phyloP scores from a whole-genome alignment of 2,888 invertebrate genomes.

The Ditula angustiorana region DNA sequence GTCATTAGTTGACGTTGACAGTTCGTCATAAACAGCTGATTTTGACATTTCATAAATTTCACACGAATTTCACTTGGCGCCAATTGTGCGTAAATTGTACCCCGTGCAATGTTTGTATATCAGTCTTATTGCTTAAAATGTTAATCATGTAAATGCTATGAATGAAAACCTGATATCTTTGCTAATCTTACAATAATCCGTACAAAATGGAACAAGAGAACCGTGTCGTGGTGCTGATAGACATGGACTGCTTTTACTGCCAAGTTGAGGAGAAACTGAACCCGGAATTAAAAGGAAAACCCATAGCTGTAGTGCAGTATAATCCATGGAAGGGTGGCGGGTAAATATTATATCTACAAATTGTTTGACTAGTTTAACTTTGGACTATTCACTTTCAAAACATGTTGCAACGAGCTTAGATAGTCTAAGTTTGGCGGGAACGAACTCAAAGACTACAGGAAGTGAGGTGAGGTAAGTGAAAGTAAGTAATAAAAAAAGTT shows the following conservation, averaged over 20 bases:
- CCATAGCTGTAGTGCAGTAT: slow-evolving; percentile 98
- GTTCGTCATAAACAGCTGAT: background rate
- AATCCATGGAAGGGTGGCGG: slow-evolving; percentile 97
- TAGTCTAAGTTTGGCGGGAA: no score
- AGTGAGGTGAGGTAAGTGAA: no score
- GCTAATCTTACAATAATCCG: background rate
- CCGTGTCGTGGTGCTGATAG: slow-evolving; percentile 93
- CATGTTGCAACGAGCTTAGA: background rate
- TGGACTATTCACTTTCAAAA: background rate
- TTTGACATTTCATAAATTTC: background rate
- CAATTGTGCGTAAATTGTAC: slow-evolving; percentile 7
- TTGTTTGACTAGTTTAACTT: background rate
- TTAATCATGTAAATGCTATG: background rate
- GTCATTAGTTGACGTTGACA: background rate
- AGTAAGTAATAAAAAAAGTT: no score
- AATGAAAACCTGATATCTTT: background rate
- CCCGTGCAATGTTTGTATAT: background rate
- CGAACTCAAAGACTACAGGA: no score
- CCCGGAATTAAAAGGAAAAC: slow-evolving; percentile 93
- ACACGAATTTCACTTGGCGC: background rate
- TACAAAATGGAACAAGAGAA: slow-evolving; percentile 79
- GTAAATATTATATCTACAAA: slow-evolving; percentile 80
- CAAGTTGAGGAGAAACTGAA: slow-evolving; percentile 98
- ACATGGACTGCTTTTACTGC: slow-evolving; percentile 99
- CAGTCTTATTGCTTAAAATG: background rate